Percentiles rank a stretch among this genome's conserved stretches.
phyloP scores from a whole-genome alignment of 2,797 vertebrate species.

The Chiroxiphia lanceolata region DNA sequence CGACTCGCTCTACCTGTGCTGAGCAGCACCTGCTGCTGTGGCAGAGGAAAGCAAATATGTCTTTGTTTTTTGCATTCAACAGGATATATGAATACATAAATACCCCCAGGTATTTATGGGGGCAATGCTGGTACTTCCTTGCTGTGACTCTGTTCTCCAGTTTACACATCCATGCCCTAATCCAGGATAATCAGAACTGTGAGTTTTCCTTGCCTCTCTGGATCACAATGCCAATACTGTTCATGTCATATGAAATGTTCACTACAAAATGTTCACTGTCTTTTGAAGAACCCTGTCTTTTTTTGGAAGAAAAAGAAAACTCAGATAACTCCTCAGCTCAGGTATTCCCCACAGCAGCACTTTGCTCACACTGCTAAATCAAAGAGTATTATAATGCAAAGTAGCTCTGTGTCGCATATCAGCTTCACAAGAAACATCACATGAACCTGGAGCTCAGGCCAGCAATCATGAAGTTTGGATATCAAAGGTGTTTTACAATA shows the following conservation, averaged over 20 bases:
- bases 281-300: not conserved
- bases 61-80: not conserved
- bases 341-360: slow-evolving; percentile 6
- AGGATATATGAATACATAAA: not conserved
- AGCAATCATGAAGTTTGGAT: slow-evolving; percentile 4
- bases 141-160: not conserved
- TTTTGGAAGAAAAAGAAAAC: not conserved
- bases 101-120: not conserved
- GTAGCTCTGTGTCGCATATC: not conserved
- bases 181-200: not conserved
- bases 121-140: not conserved
- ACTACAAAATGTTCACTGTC: not conserved
- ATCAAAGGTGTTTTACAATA: slow-evolving; percentile 25
- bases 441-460: not conserved
- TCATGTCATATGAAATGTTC: not conserved
- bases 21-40: not conserved
- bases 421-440: slow-evolving; percentile 24
- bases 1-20: rapidly evolving
- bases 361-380: slow-evolving; percentile 10
- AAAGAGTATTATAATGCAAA: slow-evolving; percentile 29
- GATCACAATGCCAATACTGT: not conserved
- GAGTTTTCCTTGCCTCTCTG: not conserved
- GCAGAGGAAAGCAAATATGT: not conserved
- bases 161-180: not conserved
- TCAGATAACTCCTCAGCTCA: not conserved